Conservation (phyloP, 1,140 invertebrate species). For the Matsumurasca onukii region DNA sequence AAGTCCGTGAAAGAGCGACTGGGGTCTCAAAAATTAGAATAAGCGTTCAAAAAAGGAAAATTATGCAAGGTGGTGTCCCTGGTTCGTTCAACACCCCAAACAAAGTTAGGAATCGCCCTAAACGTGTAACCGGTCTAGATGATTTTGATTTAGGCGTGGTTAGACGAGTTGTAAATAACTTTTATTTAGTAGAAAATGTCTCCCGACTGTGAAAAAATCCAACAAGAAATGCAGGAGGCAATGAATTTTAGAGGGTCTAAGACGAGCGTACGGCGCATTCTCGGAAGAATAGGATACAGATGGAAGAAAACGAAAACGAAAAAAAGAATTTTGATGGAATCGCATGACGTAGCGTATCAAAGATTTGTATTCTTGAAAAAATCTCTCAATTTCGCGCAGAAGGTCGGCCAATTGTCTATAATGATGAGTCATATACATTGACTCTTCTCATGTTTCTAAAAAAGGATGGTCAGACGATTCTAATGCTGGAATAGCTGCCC, state of each 20-base stretch:
- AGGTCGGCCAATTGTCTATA: background rate
- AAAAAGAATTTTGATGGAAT: too few relatives aligned
- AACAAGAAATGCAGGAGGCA: background rate
- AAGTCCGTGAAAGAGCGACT: too few relatives aligned
- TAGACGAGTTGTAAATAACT: background rate
- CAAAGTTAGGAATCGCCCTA: too few relatives aligned
- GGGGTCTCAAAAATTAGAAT: too few relatives aligned
- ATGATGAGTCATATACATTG: background rate
- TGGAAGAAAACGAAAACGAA: too few relatives aligned
- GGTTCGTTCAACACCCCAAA: too few relatives aligned
- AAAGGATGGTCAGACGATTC: background rate
- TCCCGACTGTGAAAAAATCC: background rate
- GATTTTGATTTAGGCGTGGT: too few relatives aligned
- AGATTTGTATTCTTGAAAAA: background rate
- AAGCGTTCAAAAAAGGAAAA: too few relatives aligned
- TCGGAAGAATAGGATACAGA: too few relatives aligned
- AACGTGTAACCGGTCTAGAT: too few relatives aligned
- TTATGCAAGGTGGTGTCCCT: too few relatives aligned
- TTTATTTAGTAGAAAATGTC: slow-evolving; percentile 2
- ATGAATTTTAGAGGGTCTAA: too few relatives aligned
- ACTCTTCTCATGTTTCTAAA: background rate
- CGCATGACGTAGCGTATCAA: background rate
- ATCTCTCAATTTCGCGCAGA: background rate
- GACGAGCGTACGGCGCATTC: background rate
- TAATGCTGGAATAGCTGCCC: background rate